Base-by-base conservation (phyloP, 2,888 invertebrate species). In the Aporophyla lueneburgensis region DNA sequence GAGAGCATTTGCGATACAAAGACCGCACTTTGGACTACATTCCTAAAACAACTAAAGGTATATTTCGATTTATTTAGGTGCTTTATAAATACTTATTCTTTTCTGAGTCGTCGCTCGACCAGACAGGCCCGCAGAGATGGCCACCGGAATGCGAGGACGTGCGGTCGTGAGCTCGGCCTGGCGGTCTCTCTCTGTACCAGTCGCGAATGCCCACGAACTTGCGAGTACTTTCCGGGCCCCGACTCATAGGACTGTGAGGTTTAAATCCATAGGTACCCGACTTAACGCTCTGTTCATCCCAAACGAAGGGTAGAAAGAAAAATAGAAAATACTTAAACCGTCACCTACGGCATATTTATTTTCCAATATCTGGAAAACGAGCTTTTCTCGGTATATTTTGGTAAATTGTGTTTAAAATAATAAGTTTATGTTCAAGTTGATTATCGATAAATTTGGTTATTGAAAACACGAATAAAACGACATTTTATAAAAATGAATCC, bases 1-100 rank as follows among this genome's bases (percentile, higher is more conserved):
- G 99, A 46, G 99, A 99, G 93, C 97, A 98, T 91, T 92, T 99
- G 71, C 97, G 99, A 81, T 98, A 98, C 95, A 99, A 99, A 95
- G 99, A 99, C 83, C 97, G 98, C 83, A 99, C 99, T 0, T 93
- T 99, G 80, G 98, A 98, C 92, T 98, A 98, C 90, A 97, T 98
- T 84, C 99, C 99, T 5, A 97, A 97, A 86, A 95, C 96, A 85
- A 97, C 98, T 9, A 97, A 97, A 96, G 98, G 98, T 72, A 56
- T 62, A 62, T 24, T 43, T 43, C 16, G 40, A 16, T 62, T 5
- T 43, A 43, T 16, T 5, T 40, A 40, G 19, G 49, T 49, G 46
- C 19, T 43, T 24, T 24, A 12, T 46, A 46, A 12, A 58, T 24
- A 24, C 9, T 58, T 58, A 27, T 21, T 4, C 21, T 61, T n/a